Evolutionary conservation across 2,113 vertebrate species (phyloP).

Genomic region (Heterochromis multidens): DNA sequence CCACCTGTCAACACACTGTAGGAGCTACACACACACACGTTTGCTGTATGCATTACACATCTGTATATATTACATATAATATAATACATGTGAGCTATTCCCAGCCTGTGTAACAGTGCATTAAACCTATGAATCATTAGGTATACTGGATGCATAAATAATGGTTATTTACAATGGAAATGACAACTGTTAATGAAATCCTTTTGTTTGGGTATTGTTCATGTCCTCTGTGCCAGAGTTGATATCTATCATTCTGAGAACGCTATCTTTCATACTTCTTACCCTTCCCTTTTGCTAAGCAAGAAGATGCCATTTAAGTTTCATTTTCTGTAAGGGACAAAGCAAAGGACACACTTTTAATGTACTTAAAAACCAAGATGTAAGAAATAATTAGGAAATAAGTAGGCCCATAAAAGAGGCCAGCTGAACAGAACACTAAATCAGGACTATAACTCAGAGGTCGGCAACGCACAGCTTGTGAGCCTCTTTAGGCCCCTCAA

Average conservation of each 20-base stretch:
- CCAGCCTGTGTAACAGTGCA: not conserved
- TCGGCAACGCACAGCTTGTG: too few relatives aligned
- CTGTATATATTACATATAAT: not conserved
- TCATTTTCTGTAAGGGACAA: not conserved
- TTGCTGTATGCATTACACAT: not conserved
- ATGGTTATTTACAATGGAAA: not conserved
- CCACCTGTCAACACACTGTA: constrained; percentile 28
- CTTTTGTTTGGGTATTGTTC: not conserved
- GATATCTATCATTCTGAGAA: not conserved
- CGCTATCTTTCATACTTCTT: too few relatives aligned
- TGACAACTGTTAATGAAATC: not conserved
- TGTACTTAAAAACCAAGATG: not conserved
- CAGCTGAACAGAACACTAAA: not conserved
- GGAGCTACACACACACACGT: not conserved
- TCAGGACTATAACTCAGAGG: too few relatives aligned
- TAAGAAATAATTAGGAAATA: not conserved
- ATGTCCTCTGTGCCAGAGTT: not conserved
- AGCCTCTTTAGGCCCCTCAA: too few relatives aligned
- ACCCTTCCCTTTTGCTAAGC: not conserved
- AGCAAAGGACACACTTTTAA: not conserved
- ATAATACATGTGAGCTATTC: not conserved
- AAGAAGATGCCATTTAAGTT: not conserved
- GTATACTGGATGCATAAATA: not conserved
- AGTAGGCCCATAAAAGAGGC: rapidly evolving
- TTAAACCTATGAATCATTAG: not conserved